These are phyloP conservation scores for Lepidurus arcticus DNA, from an alignment of 1,140 invertebrate species.

Conservation along the genomic window DNA sequence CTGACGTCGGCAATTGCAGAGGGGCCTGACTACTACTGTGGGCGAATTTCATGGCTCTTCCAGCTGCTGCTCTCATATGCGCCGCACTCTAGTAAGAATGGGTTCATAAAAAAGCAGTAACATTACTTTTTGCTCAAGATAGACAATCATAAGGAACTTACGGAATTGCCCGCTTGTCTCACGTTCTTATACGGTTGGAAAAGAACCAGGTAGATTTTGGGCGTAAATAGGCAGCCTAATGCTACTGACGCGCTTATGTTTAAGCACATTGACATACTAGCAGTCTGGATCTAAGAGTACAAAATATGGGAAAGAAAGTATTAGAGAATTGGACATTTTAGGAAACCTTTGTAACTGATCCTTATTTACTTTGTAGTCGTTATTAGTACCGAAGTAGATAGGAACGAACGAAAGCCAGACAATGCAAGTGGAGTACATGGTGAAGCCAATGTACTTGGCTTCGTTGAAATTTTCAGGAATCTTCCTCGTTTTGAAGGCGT, in stretches of 20 bases:
- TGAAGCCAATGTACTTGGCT: conserved; percentile 63
- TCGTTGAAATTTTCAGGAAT: conserved; percentile 70
- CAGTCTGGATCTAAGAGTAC: conserved; percentile 62
- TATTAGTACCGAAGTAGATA: conserved; percentile 62
- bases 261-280: conserved; percentile 70
- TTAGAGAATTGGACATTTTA: conserved; percentile 47
- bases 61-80: conserved; percentile 11
- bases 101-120: conserved; percentile 23
- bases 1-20: background rate
- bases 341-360: background rate
- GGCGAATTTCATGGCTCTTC: conserved; percentile 27
- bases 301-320: conserved; percentile 36
- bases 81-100: background rate
- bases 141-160: conserved; percentile 37
- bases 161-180: conserved; percentile 49
- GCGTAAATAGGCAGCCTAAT: conserved; percentile 67
- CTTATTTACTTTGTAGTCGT: conserved; percentile 55
- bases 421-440: conserved; percentile 70
- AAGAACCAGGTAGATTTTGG: conserved; percentile 68
- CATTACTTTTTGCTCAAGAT: conserved; percentile 16
- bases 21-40: conserved; percentile 30
- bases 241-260: conserved; percentile 70
- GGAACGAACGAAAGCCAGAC: conserved; percentile 68
- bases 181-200: conserved; percentile 73
- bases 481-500: conserved; percentile 67